Evolutionary conservation across 2,113 vertebrate genomes (phyloP).

Genomic region (Dendrocopos noguchii): DNA sequence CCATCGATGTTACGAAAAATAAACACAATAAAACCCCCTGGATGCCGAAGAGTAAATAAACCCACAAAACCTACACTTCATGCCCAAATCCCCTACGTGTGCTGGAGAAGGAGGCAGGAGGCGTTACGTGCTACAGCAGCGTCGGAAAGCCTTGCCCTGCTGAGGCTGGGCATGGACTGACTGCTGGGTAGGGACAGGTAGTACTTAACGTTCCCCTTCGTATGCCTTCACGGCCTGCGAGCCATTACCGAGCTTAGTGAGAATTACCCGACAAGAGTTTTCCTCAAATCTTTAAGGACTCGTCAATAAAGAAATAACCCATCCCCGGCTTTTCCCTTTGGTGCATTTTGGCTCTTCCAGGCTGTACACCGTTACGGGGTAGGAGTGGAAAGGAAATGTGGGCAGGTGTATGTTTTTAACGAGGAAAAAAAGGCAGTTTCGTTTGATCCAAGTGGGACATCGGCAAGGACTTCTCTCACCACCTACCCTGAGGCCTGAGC

Average conservation of each 20-base stretch:
- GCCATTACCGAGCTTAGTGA: neutral
- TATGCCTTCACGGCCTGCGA: neutral
- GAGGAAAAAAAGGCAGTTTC: neutral
- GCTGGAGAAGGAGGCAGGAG: neutral
- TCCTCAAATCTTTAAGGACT: neutral
- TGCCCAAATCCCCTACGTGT: accelerated
- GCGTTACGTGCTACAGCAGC: accelerated
- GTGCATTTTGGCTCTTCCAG: neutral
- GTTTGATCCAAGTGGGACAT: neutral
- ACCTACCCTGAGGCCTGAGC: neutral
- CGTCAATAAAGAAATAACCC: neutral
- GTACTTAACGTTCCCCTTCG: accelerated
- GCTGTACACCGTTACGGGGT: accelerated
- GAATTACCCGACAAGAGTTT: neutral
- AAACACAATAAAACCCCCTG: neutral
- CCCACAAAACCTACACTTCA: neutral
- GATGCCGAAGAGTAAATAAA: neutral
- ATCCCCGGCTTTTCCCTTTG: neutral
- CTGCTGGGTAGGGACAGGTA: neutral
- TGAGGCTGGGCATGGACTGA: accelerated
- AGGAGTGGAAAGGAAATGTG: neutral
- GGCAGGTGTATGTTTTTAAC: neutral
- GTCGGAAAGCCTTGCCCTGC: neutral
- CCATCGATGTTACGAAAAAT: neutral
- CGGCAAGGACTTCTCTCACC: neutral